phyloP scores from a whole-genome alignment of 2,113 vertebrate species.

The Columba janthina region DNA sequence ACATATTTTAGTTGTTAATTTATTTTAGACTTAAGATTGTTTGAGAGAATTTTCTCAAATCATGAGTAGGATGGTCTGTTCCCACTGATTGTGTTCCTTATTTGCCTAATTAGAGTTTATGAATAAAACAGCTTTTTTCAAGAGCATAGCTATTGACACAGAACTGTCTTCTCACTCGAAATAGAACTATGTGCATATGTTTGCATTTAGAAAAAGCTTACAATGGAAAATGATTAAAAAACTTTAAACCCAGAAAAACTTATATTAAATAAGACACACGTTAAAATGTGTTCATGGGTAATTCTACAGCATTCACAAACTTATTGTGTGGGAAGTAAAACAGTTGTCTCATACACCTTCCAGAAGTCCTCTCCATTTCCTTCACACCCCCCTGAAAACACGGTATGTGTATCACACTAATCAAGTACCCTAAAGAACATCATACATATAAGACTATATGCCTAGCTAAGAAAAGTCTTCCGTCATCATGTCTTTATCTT shows the following conservation, averaged over 20 bases:
- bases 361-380: conserved; percentile 5
- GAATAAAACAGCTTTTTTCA: background rate
- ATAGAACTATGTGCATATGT: background rate
- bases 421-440: background rate
- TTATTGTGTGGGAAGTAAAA: background rate
- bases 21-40: background rate
- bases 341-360: background rate
- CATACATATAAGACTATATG: background rate
- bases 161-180: background rate
- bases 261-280: background rate
- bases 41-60: background rate
- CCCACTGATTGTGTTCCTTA: background rate
- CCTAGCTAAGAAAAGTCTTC: background rate
- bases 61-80: background rate
- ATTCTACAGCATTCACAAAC: background rate
- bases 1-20: background rate
- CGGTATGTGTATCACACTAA: background rate
- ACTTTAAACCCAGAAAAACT: background rate
- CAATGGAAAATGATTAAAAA: background rate
- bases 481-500: background rate
- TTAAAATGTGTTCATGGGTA: background rate
- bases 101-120: background rate
- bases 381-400: background rate
- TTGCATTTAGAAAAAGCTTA: background rate
- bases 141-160: background rate